These are phyloP conservation scores for Dasysyrphus tricinctus DNA, from an alignment of 2,888 invertebrate species.

Conservation along the genomic window DNA sequence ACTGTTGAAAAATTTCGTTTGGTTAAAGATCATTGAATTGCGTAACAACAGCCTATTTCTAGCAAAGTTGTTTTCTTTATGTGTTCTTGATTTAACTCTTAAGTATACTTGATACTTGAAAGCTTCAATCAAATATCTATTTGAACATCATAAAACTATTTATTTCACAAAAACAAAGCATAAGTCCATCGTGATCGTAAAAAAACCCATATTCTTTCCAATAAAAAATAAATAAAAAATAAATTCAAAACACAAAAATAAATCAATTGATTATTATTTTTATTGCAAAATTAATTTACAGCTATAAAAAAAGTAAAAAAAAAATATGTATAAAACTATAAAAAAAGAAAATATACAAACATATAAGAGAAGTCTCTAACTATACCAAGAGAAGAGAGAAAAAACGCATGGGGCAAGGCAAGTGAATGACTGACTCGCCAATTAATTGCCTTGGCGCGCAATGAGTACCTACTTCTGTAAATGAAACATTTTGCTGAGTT, in stretches of 20 bases:
- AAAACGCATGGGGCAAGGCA: slow-evolving; percentile 39
- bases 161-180: background rate
- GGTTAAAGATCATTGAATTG: background rate
- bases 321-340: slow-evolving; percentile 20
- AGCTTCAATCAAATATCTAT: background rate
- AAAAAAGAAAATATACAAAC: background rate
- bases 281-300: slow-evolving; percentile 36
- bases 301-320: slow-evolving; percentile 14
- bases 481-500: slow-evolving; percentile 68
- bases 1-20: no score
- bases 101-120: background rate
- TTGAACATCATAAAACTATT: slow-evolving; percentile 5
- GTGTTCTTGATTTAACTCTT: background rate
- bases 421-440: slow-evolving; percentile 71
- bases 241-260: slow-evolving; percentile 22
- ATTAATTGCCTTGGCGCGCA: slow-evolving; percentile 71
- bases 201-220: background rate
- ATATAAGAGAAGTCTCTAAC: slow-evolving; percentile 2
- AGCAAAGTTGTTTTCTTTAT: background rate
- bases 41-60: background rate
- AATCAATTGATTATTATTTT: slow-evolving; percentile 46
- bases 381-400: slow-evolving; percentile 7
- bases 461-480: slow-evolving; percentile 68
- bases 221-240: slow-evolving; percentile 1
- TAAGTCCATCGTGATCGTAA: background rate